Evolutionary conservation across 2,113 vertebrate species (phyloP).

Genomic region (Lepisosteus oculatus): DNA sequence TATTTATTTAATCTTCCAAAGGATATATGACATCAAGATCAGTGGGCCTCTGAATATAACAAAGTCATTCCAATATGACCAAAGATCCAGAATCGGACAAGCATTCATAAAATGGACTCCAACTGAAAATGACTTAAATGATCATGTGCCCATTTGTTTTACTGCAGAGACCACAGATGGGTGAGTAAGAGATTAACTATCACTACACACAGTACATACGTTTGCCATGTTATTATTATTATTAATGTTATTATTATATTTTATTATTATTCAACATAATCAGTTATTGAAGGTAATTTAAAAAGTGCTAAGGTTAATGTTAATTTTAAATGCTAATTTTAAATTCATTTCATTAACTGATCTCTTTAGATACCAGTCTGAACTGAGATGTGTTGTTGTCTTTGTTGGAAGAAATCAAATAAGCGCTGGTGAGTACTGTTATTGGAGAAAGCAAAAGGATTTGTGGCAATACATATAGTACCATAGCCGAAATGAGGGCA

Average conservation of each 20-base stretch:
- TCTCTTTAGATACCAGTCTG: constrained; percentile 52
- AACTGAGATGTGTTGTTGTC: constrained; percentile 60
- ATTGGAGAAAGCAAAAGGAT: too few species aligned
- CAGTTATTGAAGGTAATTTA: too few species aligned
- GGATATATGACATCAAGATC: constrained; percentile 59
- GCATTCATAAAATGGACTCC: constrained; percentile 55
- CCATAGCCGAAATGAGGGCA: too few species aligned
- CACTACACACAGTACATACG: neutral
- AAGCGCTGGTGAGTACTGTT: constrained; percentile 36
- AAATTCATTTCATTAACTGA: neutral
- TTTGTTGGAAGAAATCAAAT: constrained; percentile 32
- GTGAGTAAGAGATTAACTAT: constrained; percentile 10
- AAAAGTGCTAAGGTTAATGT: too few species aligned
- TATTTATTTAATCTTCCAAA: constrained; percentile 28
- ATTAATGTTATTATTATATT: neutral
- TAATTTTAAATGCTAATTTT: neutral
- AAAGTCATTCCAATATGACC: constrained; percentile 35
- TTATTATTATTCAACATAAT: neutral
- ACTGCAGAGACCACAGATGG: constrained; percentile 52
- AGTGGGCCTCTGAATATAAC: constrained; percentile 56
- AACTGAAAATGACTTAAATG: constrained; percentile 30
- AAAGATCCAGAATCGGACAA: neutral
- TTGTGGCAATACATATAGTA: too few species aligned
- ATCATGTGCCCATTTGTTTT: constrained; percentile 57
- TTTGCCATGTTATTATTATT: neutral